Percentiles rank a stretch among this genome's conserved stretches.
These are phyloP conservation scores for Corbicula japonica DNA, from an alignment of 2,888 invertebrate genomes.

Conservation along the genomic window DNA sequence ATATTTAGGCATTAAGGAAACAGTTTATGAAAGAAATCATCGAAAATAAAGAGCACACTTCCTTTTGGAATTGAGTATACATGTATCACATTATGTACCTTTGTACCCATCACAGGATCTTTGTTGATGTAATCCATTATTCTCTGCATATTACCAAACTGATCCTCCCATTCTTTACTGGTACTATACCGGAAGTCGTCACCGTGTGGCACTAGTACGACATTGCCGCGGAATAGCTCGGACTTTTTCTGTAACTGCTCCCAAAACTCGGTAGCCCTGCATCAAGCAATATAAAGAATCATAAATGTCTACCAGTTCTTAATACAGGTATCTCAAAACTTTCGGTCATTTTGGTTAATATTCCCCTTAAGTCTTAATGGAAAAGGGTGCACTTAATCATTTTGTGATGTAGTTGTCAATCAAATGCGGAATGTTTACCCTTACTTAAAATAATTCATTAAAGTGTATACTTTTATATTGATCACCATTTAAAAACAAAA, in stretches of 20 bases:
- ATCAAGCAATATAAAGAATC: constrained; percentile 19
- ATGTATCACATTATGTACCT: constrained; percentile 77
- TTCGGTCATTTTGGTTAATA: too few species aligned
- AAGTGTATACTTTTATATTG: too few species aligned
- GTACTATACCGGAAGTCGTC: constrained; percentile 86
- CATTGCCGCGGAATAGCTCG: constrained; percentile 80
- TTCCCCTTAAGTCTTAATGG: too few species aligned
- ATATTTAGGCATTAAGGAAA: too few species aligned
- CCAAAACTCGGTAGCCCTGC: constrained; percentile 72
- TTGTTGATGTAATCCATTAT: constrained; percentile 85
- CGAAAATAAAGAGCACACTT: too few species aligned
- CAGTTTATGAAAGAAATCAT: too few species aligned
- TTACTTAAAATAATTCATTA: too few species aligned
- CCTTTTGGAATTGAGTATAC: too few species aligned
- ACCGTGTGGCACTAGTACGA: constrained; percentile 85
- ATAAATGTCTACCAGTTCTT: not conserved
- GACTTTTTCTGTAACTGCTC: constrained; percentile 86
- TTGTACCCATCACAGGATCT: constrained; percentile 79
- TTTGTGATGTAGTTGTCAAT: too few species aligned
- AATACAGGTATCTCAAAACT: not conserved
- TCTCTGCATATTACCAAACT: constrained; percentile 83
- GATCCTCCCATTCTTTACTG: constrained; percentile 81
- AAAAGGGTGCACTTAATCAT: too few species aligned
- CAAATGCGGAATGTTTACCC: too few species aligned
- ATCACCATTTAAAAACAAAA: too few species aligned